Conservation (phyloP, 2,113 vertebrate species). For the Nyctereutes procyonoides region DNA sequence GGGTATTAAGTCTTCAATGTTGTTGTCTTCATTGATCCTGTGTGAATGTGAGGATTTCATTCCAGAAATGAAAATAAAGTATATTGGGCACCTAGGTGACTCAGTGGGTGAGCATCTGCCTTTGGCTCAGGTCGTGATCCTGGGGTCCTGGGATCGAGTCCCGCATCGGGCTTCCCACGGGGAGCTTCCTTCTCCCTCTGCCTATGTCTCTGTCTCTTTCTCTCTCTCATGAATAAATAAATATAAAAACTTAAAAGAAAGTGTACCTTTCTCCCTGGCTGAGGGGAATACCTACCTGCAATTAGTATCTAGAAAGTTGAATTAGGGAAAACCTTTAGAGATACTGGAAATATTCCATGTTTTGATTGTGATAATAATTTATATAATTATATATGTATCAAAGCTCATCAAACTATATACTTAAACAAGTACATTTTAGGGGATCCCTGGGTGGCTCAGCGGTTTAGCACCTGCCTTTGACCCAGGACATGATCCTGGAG, state of each 20-base stretch:
- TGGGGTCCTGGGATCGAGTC: too few species aligned
- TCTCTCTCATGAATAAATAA: too few species aligned
- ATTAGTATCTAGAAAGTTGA: neutral
- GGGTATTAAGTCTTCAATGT: fast-evolving
- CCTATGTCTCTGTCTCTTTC: too few species aligned
- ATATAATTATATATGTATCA: neutral
- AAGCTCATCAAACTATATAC: neutral
- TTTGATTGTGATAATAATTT: neutral
- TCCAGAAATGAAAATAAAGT: neutral
- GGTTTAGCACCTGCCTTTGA: too few species aligned
- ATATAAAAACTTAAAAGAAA: neutral
- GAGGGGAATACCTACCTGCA: neutral
- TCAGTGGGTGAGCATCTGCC: too few species aligned
- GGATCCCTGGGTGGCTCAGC: too few species aligned
- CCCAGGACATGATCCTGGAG: too few species aligned
- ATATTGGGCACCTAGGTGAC: too few species aligned
- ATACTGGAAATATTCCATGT: neutral
- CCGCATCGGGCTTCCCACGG: too few species aligned
- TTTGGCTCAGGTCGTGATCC: too few species aligned
- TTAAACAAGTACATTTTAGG: neutral
- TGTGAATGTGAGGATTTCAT: neutral
- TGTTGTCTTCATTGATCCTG: neutral
- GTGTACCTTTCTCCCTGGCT: too few species aligned
- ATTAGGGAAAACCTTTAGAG: neutral
- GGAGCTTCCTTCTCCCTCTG: too few species aligned